Evolutionary conservation across 2,797 vertebrate species (phyloP), one percentile per base, ranked within the genome.

Genomic region (Vultur gryphus): DNA sequence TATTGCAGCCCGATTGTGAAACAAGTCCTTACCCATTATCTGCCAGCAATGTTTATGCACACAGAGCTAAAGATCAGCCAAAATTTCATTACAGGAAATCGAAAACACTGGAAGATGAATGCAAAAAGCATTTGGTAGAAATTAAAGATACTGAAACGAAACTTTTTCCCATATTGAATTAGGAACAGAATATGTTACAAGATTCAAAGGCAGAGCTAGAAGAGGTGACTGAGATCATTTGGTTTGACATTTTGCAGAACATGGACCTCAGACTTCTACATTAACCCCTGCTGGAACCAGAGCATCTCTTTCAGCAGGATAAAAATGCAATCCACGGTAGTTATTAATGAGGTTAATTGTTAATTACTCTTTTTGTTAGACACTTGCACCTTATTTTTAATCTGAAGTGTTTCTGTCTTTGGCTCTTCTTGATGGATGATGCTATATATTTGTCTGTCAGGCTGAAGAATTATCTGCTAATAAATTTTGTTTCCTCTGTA

Each of bases 11-110:
- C 16, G 35, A 12, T 80, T 90, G 89, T 51, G 80, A 95, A 93
- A 94, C 41, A 89, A 80, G n/a, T 51, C 66, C 66, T 95, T 93
- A 79, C 25, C 67, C 55, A 46, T 90, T 88, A 89, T 88, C 59
- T 94, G 76, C 62, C 78, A 87, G 43, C 67, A 72, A 4, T 9
- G 59, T 73, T 93, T 90, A 52, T 70, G 78, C 58, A 62, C 28
- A 85, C 44, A 92, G 61, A 84, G 80, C 69, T 93, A 89, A 71
- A 97, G 33, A 81, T 92, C 54, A 94, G 86, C 83, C 89, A 88
- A 94, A 95, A 87, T 67, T 59, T 88, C 78, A 83, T 82, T 81
- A 91, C 79, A 95, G 94, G 86, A 96, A 96, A 95, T 85, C 43
- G 5, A 88, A 96, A 95, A 17, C 51, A 65, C 46, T 77, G 54